A percentile compares a stretch with the other conserved stretches of the same genome.
phyloP scores from a whole-genome alignment of 2,888 invertebrate species.

The Pimpla rufipes region DNA sequence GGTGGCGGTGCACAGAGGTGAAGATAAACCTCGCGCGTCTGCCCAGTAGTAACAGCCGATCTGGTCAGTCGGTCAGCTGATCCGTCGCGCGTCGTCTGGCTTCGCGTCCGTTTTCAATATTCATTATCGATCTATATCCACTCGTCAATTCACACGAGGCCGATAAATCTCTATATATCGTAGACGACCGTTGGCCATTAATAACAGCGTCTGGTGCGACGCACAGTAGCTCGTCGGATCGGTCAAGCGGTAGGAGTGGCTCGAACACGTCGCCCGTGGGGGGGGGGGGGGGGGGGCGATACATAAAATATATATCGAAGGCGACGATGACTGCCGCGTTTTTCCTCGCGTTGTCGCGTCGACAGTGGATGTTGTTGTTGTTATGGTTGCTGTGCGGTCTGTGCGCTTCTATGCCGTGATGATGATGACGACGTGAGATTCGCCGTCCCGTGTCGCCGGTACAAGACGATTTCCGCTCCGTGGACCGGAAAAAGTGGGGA shows the following conservation, averaged over 20 bases:
- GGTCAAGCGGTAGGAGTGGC: neutral
- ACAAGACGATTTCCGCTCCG: constrained; percentile 68
- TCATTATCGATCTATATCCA: constrained; percentile 7
- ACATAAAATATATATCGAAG: constrained; percentile 15
- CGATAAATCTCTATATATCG: constrained; percentile 11
- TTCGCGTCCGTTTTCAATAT: constrained; percentile 4
- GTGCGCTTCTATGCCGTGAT: constrained; percentile 28
- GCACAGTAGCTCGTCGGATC: constrained; percentile 22
- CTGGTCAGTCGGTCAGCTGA: constrained; percentile 47
- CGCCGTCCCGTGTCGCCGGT: constrained; percentile 70
- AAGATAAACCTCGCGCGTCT: neutral
- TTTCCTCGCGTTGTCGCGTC: constrained; percentile 29
- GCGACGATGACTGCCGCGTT: constrained; percentile 55
- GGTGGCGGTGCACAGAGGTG: neutral
- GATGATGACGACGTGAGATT: constrained; percentile 53
- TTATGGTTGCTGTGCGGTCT: neutral
- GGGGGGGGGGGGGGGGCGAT: no score
- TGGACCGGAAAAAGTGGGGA: constrained; percentile 69
- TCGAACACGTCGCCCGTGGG: neutral
- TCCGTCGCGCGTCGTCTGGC: constrained; percentile 24
- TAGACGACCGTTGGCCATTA: constrained; percentile 13
- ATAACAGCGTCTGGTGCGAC: constrained; percentile 26
- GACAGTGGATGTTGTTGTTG: constrained; percentile 29
- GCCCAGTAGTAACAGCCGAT: constrained; percentile 46
- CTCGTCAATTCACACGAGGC: neutral